Conservation (phyloP, 2,113 vertebrate genomes). For the Phodopus roborovskii region DNA sequence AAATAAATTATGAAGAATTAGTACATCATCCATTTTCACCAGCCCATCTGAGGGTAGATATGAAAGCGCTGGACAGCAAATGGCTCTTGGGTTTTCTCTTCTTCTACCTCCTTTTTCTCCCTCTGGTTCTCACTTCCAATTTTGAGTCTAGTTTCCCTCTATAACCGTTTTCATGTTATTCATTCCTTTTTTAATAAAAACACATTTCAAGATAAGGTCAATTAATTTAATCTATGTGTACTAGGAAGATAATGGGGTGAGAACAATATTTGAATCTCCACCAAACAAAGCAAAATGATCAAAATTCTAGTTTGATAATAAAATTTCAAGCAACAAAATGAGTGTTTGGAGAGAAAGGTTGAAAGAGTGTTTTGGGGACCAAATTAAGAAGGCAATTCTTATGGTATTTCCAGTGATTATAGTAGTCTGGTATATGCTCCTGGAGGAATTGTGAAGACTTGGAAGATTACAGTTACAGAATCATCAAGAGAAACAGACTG, state of each 20-base stretch:
- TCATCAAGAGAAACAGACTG: conserved; percentile 11
- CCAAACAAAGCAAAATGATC: background rate
- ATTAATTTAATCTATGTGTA: conserved; percentile 10
- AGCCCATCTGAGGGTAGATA: background rate
- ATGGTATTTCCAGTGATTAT: background rate
- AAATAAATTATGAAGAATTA: conserved; percentile 31
- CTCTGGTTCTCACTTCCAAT: background rate
- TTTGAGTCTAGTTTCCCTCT: background rate
- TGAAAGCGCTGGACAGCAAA: conserved; percentile 37
- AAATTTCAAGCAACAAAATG: conserved; percentile 42
- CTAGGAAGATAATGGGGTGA: background rate
- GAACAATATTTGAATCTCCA: conserved; percentile 3
- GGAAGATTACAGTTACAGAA: background rate
- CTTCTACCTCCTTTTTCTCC: background rate
- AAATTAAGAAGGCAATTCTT: conserved; percentile 17
- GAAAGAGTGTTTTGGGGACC: background rate
- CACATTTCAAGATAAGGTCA: background rate
- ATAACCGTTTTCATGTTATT: conserved; percentile 33
- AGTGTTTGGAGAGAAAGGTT: background rate
- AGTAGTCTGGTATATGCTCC: background rate
- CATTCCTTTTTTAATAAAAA: conserved; percentile 5
- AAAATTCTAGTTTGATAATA: conserved; percentile 45
- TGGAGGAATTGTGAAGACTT: conserved; percentile 3
- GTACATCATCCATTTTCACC: background rate
- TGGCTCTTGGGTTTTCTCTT: background rate